These are phyloP conservation scores for Clostera curtula DNA, from an alignment of 2,888 invertebrate species.

Conservation along the genomic window DNA sequence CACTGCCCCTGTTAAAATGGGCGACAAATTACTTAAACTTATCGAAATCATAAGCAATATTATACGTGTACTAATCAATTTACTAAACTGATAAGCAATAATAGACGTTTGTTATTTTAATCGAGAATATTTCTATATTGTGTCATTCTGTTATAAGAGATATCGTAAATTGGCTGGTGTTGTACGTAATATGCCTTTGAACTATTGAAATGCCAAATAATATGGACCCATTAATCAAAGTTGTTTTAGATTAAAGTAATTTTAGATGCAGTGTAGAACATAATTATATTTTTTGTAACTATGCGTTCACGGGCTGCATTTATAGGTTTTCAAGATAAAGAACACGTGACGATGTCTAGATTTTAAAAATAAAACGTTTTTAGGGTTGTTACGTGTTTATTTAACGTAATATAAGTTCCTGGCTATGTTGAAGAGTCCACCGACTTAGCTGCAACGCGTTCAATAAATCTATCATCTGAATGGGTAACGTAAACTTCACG, in stretches of 20 bases:
- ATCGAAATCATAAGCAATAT: too few species aligned
- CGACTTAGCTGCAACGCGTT: too few species aligned
- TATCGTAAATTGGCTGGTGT: constrained; percentile 23
- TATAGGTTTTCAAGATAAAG: constrained; percentile 6
- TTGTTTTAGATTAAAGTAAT: constrained; percentile 21
- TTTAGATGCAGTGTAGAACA: constrained; percentile 24
- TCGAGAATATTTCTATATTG: constrained; percentile 18
- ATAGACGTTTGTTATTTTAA: constrained; percentile 11
- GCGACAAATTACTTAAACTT: too few species aligned
- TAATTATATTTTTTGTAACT: constrained; percentile 15
- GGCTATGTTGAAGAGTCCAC: too few species aligned
- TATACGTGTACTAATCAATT: too few species aligned
- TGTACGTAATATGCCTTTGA: constrained; percentile 26
- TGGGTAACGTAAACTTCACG: too few species aligned
- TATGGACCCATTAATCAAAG: constrained; percentile 27
- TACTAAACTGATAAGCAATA: constrained; percentile 16
- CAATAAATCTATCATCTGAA: too few species aligned
- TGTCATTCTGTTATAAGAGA: constrained; percentile 24
- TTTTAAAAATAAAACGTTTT: too few species aligned
- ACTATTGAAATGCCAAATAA: constrained; percentile 33
- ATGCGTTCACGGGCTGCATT: constrained; percentile 18
- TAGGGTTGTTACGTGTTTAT: too few species aligned
- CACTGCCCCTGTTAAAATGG: too few species aligned
- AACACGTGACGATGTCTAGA: too few species aligned
- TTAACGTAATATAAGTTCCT: too few species aligned